These are phyloP conservation scores for Mimas tiliae DNA, from an alignment of 2,888 invertebrate species.

Conservation along the genomic window DNA sequence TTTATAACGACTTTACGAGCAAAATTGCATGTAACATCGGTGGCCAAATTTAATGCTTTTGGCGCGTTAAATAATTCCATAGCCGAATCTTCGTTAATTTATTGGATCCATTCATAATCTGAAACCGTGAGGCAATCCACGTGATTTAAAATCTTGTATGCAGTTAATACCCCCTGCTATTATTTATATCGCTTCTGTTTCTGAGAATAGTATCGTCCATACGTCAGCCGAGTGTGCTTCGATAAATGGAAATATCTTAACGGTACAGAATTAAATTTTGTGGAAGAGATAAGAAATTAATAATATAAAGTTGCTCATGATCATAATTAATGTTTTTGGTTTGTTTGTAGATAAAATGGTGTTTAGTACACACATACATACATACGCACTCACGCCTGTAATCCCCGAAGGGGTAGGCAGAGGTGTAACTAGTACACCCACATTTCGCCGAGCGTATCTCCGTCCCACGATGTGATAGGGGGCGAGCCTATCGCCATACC, in stretches of 20 bases:
- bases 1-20: too few species aligned
- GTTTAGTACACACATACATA: too few species aligned
- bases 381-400: too few species aligned
- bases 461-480: too few species aligned
- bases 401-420: too few species aligned
- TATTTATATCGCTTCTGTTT: slow-evolving; percentile 17
- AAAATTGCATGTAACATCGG: too few species aligned
- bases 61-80: too few species aligned
- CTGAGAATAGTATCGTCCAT: slow-evolving; percentile 8
- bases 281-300: background rate
- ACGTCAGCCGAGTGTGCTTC: background rate
- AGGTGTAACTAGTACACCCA: too few species aligned
- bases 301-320: background rate
- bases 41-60: too few species aligned
- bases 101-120: background rate
- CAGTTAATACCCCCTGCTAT: background rate
- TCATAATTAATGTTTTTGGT: background rate
- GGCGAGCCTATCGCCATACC: too few species aligned
- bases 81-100: background rate
- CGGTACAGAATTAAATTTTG: background rate
- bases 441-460: too few species aligned
- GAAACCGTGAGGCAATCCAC: background rate
- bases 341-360: background rate
- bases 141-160: background rate
- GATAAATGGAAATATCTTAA: slow-evolving; percentile 1